Evolutionary conservation across 1,140 invertebrate genomes (phyloP).

Genomic region (Drosophila prosaltans): DNA sequence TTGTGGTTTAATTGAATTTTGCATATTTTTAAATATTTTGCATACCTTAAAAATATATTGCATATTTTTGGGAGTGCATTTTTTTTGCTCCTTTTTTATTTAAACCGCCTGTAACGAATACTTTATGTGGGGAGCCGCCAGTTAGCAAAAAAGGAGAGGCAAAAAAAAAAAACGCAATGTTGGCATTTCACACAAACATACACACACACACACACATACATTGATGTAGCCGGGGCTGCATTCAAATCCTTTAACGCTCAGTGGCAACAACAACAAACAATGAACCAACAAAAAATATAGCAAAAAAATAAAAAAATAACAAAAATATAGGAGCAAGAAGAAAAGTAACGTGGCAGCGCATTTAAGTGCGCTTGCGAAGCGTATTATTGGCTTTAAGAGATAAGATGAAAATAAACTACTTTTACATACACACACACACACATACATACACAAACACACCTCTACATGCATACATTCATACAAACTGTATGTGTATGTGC

Average conservation of each 20-base stretch:
- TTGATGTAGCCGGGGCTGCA: neutral
- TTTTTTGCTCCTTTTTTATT: neutral
- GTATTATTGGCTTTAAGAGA: slow-evolving; percentile 81
- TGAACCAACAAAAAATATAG: slow-evolving; percentile 12
- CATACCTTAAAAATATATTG: slow-evolving; percentile 2
- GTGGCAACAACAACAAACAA: slow-evolving; percentile 16
- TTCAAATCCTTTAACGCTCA: slow-evolving; percentile 23
- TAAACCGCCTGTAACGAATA: slow-evolving; percentile 17
- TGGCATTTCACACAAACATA: slow-evolving; percentile 29
- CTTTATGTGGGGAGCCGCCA: slow-evolving; percentile 4
- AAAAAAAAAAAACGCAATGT: slow-evolving; percentile 1
- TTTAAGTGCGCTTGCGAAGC: slow-evolving; percentile 73
- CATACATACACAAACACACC: slow-evolving; percentile 11
- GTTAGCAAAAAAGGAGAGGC: slow-evolving; percentile 4
- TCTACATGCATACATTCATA: slow-evolving; percentile 15
- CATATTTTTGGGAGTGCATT: slow-evolving; percentile 6
- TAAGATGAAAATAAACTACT: slow-evolving; percentile 81
- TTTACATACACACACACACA: slow-evolving; percentile 48
- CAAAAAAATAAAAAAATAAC: slow-evolving; percentile 10
- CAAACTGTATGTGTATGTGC: slow-evolving; percentile 21
- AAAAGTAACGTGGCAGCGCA: slow-evolving; percentile 55
- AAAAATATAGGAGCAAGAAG: slow-evolving; percentile 17
- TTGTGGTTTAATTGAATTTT: neutral
- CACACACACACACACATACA: neutral
- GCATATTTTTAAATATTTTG: neutral